A percentile compares a stretch with the other conserved stretches of the same genome.
These are phyloP conservation scores for Caenorhabditis zanzibari DNA, from an alignment of 2,888 invertebrate species.

Conservation along the genomic window DNA sequence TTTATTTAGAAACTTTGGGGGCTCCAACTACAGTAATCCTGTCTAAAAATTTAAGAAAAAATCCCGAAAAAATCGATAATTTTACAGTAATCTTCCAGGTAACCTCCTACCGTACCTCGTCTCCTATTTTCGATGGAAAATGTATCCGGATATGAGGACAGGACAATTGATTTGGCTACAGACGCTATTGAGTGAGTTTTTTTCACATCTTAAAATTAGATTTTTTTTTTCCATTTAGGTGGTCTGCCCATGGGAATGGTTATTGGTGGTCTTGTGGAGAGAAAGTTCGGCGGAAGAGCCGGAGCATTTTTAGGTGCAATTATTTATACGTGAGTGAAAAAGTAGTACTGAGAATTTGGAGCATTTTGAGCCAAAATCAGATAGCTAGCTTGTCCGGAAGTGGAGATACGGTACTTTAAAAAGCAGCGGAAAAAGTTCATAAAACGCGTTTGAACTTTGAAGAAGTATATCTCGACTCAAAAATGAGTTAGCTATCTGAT, in stretches of 20 bases:
- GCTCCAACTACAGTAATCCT: no score
- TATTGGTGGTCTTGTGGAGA: conserved; percentile 78
- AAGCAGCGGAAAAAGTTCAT: no score
- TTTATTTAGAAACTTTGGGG: not conserved
- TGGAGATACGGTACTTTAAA: no score
- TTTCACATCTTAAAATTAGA: not conserved
- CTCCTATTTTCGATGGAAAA: conserved; percentile 81
- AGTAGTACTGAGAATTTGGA: no score
- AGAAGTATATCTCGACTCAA: no score
- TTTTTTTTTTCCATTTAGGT: no score
- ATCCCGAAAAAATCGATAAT: not conserved
- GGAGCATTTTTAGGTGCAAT: conserved; percentile 76
- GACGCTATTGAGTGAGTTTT: conserved; percentile 77
- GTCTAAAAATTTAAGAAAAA: not conserved
- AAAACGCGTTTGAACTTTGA: no score
- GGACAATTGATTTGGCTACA: conserved; percentile 82
- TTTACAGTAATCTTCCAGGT: conserved; percentile 68
- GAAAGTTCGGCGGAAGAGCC: conserved; percentile 75
- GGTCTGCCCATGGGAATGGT: conserved; percentile 82
- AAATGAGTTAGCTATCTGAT: no score
- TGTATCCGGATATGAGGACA: conserved; percentile 77
- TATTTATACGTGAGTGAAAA: conserved; percentile 81
- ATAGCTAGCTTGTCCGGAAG: no score
- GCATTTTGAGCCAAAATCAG: no score
- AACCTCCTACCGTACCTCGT: conserved; percentile 82